Percentiles rank a stretch among this genome's conserved stretches.
phyloP scores from a whole-genome alignment of 2,113 vertebrate species.

The Argyrosomus japonicus region DNA sequence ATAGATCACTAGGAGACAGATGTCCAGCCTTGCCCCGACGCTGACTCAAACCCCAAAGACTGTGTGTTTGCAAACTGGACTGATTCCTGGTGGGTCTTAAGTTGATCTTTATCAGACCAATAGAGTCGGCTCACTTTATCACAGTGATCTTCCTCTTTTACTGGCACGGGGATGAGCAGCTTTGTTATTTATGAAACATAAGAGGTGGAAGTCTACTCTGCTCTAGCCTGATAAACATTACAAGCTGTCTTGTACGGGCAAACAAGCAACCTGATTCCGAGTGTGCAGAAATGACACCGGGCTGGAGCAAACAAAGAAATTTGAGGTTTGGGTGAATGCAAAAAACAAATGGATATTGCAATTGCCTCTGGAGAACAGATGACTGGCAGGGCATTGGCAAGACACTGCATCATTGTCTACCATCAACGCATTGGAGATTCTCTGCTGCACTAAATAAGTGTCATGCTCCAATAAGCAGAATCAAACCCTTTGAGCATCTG shows the following conservation, averaged over 20 bases:
- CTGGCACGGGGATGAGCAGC: conserved; percentile 13
- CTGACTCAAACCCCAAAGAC: conserved; percentile 68
- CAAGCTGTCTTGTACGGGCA: conserved; percentile 49
- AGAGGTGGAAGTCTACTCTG: conserved; percentile 38
- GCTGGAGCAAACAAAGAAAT: conserved; percentile 48
- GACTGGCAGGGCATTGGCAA: conserved; percentile 67
- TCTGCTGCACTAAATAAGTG: conserved; percentile 61
- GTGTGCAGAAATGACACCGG: conserved; percentile 33
- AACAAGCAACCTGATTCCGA: conserved; percentile 36
- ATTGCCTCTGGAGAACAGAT: conserved; percentile 68
- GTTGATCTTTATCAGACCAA: conserved; percentile 61
- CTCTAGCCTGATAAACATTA: conserved; percentile 59
- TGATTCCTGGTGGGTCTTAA: conserved; percentile 63
- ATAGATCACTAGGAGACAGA: conserved; percentile 75
- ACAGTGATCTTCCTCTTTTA: conserved; percentile 27
- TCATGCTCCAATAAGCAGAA: conserved; percentile 76
- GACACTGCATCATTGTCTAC: conserved; percentile 65
- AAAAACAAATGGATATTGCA: conserved; percentile 44
- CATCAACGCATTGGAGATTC: conserved; percentile 51
- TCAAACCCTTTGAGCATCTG: conserved; percentile 74
- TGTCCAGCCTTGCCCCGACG: conserved; percentile 72
- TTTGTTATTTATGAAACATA: conserved; percentile 57
- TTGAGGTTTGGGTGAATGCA: conserved; percentile 45
- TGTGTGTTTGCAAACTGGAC: conserved; percentile 64
- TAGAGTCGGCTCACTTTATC: conserved; percentile 37